Evolutionary conservation across 2,888 invertebrate species (phyloP).

Genomic region (Dorcus hopei): DNA sequence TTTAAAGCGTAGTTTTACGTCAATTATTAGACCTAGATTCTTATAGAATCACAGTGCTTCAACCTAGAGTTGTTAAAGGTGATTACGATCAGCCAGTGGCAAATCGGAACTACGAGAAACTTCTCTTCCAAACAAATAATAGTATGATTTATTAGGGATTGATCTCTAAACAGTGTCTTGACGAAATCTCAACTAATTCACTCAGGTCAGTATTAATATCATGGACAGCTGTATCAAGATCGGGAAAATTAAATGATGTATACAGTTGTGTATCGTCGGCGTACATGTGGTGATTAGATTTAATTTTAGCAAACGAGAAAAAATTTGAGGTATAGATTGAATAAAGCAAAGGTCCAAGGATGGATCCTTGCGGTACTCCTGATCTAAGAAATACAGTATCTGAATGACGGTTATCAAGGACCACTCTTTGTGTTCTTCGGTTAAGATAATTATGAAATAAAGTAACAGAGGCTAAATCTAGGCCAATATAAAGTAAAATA

Average conservation of each 20-base stretch:
- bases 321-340: background rate
- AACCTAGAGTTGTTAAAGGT: background rate
- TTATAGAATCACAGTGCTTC: background rate
- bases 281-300: background rate
- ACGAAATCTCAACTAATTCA: background rate
- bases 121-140: background rate
- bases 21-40: background rate
- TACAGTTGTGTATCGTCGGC: background rate
- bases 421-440: no score
- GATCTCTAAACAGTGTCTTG: background rate
- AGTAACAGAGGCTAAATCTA: no score
- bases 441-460: no score
- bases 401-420: no score
- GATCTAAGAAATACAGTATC: background rate
- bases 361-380: background rate
- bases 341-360: background rate
- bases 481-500: no score
- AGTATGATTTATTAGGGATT: background rate
- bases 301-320: background rate
- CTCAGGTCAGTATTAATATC: background rate
- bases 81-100: background rate
- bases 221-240: background rate
- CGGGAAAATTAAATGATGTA: background rate
- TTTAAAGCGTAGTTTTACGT: background rate
- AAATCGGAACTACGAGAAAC: background rate